These are phyloP conservation scores for Scarus forsteni DNA, from an alignment of 2,797 vertebrate species.

Conservation along the genomic window DNA sequence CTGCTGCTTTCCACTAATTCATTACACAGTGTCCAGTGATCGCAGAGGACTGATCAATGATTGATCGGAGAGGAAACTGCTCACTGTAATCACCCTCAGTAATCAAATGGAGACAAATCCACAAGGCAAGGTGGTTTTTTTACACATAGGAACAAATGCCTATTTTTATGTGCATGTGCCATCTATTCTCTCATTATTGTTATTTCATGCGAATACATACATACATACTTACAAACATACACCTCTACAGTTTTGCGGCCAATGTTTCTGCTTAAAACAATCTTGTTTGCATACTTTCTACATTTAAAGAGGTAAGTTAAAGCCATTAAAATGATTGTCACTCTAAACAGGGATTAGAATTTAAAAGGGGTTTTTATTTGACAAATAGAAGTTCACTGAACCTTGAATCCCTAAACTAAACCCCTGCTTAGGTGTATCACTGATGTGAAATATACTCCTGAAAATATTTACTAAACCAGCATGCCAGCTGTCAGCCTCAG, in stretches of 20 bases:
- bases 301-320: too few species aligned
- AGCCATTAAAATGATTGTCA: too few species aligned
- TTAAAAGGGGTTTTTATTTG: conserved; percentile 12
- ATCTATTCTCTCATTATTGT: too few species aligned
- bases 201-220: too few species aligned
- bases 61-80: conserved; percentile 32
- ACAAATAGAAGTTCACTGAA: conserved; percentile 27
- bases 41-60: conserved; percentile 34
- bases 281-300: too few species aligned
- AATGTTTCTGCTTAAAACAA: too few species aligned
- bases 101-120: conserved; percentile 21
- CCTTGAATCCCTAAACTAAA: conserved; percentile 15
- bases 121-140: conserved; percentile 1
- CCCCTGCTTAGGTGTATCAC: background rate
- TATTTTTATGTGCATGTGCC: too few species aligned
- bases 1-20: conserved; percentile 21
- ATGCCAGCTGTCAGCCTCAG: too few species aligned
- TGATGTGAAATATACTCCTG: conserved; percentile 24
- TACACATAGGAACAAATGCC: background rate
- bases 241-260: too few species aligned
- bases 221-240: too few species aligned
- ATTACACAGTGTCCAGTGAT: conserved; percentile 10
- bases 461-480: conserved; percentile 13
- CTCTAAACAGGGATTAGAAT: too few species aligned
- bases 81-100: conserved; percentile 17